A percentile compares a stretch with the other conserved stretches of the same genome.
phyloP scores from a whole-genome alignment of 2,113 vertebrate genomes.

The Tichodroma muraria region DNA sequence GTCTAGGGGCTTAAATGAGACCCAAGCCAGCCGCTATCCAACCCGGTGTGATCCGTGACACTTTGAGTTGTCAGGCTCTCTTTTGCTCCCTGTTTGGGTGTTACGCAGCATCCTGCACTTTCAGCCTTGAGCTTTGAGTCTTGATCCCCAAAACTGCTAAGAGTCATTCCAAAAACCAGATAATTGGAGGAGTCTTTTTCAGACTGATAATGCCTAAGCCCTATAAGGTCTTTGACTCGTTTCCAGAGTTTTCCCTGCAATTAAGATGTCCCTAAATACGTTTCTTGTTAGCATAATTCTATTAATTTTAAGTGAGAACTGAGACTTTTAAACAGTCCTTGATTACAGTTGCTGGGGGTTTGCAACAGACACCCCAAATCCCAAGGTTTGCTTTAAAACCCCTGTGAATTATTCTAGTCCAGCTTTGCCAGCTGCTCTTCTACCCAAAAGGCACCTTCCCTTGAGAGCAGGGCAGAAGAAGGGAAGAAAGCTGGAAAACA shows the following conservation, averaged over 20 bases:
- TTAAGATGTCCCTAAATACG: not conserved
- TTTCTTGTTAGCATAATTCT: not conserved
- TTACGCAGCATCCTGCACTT: not conserved
- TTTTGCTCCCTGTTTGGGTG: not conserved
- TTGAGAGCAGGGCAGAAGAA: not conserved
- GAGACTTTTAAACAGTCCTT: slow-evolving; percentile 2
- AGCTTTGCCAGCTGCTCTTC: slow-evolving; percentile 2
- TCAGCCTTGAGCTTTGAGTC: not conserved
- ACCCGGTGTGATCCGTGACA: not conserved
- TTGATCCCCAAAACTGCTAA: not conserved
- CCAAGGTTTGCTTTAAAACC: not conserved
- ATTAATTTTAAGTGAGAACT: slow-evolving; percentile 1
- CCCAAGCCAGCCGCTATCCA: not conserved
- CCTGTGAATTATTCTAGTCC: not conserved
- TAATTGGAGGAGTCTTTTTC: not conserved
- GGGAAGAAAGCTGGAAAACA: slow-evolving; percentile 2
- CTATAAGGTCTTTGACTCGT: not conserved
- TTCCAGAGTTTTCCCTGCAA: not conserved
- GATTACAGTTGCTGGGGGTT: not conserved
- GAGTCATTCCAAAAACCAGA: not conserved
- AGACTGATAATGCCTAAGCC: not conserved
- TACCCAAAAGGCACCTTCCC: not conserved
- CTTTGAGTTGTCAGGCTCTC: not conserved
- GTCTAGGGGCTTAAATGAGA: not conserved
- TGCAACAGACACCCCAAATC: not conserved